Evolutionary conservation across 2,888 invertebrate genomes (phyloP).

Genomic region (Aleiodes alternator): DNA sequence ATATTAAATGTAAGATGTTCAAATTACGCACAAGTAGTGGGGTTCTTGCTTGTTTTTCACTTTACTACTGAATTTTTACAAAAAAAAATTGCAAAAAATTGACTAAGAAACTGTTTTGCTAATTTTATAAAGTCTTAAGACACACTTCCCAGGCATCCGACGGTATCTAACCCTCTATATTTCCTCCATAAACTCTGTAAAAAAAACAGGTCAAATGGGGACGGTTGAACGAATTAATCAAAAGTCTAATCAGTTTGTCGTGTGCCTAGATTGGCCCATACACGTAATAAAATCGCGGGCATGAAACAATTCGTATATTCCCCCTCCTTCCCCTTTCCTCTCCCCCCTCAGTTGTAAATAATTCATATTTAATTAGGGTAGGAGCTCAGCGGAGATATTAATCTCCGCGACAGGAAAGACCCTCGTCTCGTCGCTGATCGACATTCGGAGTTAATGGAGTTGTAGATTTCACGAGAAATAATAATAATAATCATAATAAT

Average conservation of each 20-base stretch:
- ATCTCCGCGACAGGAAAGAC: background rate
- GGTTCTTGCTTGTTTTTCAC: no score
- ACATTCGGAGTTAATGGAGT: conserved; percentile 19
- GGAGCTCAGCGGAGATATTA: conserved; percentile 17
- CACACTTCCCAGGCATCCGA: conserved; percentile 23
- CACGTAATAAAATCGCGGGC: conserved; percentile 30
- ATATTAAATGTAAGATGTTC: no score
- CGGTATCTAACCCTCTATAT: conserved; percentile 1
- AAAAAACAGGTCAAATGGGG: conserved; percentile 27
- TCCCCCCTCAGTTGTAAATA: conserved; percentile 8
- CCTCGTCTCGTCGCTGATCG: conserved; percentile 30
- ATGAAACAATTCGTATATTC: conserved; percentile 38
- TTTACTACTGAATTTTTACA: no score
- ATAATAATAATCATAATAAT: no score
- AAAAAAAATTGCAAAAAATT: background rate
- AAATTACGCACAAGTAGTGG: no score
- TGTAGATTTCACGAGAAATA: background rate
- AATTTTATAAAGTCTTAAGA: background rate
- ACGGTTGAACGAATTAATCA: conserved; percentile 46
- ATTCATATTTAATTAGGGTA: conserved; percentile 45
- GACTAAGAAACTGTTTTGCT: background rate
- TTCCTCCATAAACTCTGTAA: background rate
- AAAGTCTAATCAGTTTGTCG: conserved; percentile 43
- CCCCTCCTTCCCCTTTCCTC: background rate
- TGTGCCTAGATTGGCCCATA: conserved; percentile 43